phyloP scores from a whole-genome alignment of 2,888 invertebrate genomes.

The Thymelicus acteon region DNA sequence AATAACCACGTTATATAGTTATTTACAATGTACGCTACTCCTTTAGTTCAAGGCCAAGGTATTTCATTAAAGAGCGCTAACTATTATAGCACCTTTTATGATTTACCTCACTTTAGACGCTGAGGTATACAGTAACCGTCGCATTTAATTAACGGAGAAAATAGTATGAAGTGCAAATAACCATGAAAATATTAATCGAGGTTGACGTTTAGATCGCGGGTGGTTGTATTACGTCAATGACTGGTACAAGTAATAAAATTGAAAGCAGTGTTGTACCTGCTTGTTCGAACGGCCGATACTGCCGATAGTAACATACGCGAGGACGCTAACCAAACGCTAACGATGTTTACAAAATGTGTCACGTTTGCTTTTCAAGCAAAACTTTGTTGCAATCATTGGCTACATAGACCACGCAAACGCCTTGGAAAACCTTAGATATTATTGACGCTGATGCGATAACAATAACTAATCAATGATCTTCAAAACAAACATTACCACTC shows the following conservation, averaged over 20 bases:
- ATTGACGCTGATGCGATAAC: constrained; percentile 1
- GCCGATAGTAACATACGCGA: constrained; percentile 40
- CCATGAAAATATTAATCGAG: constrained; percentile 13
- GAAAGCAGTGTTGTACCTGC: constrained; percentile 44
- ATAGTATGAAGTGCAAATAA: constrained; percentile 7
- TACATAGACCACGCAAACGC: constrained; percentile 39
- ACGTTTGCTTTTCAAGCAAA: constrained; percentile 62
- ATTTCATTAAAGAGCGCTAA: background rate
- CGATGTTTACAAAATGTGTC: constrained; percentile 75
- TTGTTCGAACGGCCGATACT: constrained; percentile 36
- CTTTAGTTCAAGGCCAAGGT: constrained; percentile 6
- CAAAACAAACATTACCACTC: constrained; percentile 22
- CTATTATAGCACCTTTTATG: background rate
- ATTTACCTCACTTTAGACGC: background rate
- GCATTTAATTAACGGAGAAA: constrained; percentile 4
- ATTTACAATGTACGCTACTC: background rate
- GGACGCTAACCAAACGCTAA: constrained; percentile 63
- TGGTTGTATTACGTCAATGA: constrained; percentile 23
- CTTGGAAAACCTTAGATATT: constrained; percentile 5
- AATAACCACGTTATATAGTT: background rate
- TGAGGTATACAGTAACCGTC: background rate
- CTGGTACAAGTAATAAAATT: constrained; percentile 39
- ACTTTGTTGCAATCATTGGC: constrained; percentile 52
- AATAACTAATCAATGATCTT: constrained; percentile 13
- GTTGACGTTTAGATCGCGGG: constrained; percentile 11